phyloP scores from a whole-genome alignment of 2,113 vertebrate genomes.

The Elgaria multicarinata region DNA sequence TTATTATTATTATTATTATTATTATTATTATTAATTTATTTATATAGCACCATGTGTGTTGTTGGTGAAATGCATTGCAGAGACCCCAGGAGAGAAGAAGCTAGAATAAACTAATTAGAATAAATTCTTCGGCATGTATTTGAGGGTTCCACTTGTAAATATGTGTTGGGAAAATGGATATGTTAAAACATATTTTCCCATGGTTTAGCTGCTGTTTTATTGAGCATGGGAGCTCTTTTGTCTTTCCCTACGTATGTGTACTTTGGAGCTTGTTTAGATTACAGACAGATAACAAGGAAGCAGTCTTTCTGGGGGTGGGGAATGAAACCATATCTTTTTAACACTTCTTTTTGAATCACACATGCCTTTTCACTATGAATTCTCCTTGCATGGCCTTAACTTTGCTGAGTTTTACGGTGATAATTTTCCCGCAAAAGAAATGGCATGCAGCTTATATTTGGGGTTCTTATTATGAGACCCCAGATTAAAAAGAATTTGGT shows the following conservation, averaged over 20 bases:
- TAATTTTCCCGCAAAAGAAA: neutral
- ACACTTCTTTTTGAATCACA: neutral
- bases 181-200: neutral
- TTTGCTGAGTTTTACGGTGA: neutral
- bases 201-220: neutral
- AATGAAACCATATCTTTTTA: neutral
- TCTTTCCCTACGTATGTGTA: neutral
- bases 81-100: neutral
- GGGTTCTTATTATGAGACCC: neutral
- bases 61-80: neutral
- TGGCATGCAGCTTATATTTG: constrained; percentile 21
- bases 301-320: neutral
- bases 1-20: too few relatives aligned
- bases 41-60: too few relatives aligned
- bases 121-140: neutral
- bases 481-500: neutral
- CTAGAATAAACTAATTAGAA: neutral
- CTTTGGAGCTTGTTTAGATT: neutral
- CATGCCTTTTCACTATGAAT: neutral
- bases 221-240: neutral
- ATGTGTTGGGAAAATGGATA: neutral
- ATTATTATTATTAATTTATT: too few relatives aligned
- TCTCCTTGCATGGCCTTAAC: neutral
- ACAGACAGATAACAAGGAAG: neutral
- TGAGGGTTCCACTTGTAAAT: neutral